These are phyloP conservation scores for Drosophila austrosaltans DNA, from an alignment of 2,888 invertebrate species.

Conservation along the genomic window DNA sequence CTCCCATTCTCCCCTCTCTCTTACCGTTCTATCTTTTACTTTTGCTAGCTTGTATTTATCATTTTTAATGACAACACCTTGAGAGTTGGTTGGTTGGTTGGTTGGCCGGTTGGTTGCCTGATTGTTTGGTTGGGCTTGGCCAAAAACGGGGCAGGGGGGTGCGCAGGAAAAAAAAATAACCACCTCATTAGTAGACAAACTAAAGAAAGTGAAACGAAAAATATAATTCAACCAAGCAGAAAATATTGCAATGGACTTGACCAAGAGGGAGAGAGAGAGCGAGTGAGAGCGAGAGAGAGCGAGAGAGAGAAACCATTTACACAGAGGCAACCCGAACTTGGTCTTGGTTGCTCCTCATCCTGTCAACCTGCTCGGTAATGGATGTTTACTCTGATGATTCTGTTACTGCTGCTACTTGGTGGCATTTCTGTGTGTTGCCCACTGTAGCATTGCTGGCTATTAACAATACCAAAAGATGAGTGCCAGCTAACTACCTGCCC, in stretches of 20 bases:
- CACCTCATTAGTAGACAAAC: conserved; percentile 24
- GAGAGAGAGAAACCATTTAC: background rate
- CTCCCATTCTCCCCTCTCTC: conserved; percentile 24
- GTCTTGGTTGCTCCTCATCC: background rate
- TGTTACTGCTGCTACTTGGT: conserved; percentile 15
- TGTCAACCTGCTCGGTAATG: background rate
- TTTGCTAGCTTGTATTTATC: conserved; percentile 63
- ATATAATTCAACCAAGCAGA: conserved; percentile 53
- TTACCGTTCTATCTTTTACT: conserved; percentile 41
- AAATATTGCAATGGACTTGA: conserved; percentile 33
- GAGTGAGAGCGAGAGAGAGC: too few species aligned
- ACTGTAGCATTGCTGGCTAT: conserved; percentile 36
- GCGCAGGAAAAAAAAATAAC: conserved; percentile 3
- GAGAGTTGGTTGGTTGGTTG: conserved; percentile 14
- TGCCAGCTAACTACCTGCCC: background rate
- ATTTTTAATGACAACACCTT: conserved; percentile 73
- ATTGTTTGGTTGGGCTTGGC: conserved; percentile 4
- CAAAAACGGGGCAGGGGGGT: too few species aligned
- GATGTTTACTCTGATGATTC: conserved; percentile 18
- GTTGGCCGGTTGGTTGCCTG: background rate
- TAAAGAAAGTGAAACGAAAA: conserved; percentile 24
- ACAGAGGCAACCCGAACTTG: background rate
- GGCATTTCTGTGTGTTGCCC: background rate
- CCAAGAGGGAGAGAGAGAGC: background rate
- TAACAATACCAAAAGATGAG: conserved; percentile 34